These are phyloP conservation scores for Henicopernis longicauda DNA, from an alignment of 2,113 vertebrate species.

Conservation along the genomic window DNA sequence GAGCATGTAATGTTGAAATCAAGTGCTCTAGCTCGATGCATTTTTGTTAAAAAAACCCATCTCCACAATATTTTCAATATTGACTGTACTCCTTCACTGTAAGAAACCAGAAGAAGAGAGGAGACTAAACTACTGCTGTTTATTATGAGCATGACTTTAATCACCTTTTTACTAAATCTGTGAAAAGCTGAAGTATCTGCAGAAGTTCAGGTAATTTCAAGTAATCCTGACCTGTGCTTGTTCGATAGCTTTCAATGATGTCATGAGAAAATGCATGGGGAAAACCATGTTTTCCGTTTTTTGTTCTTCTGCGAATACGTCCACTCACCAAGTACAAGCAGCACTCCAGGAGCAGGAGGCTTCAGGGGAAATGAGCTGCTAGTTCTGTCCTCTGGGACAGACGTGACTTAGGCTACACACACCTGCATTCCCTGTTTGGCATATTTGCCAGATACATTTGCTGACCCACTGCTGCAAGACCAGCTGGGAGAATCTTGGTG, in stretches of 20 bases:
- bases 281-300: not conserved
- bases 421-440: not conserved
- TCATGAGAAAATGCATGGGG: not conserved
- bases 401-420: not conserved
- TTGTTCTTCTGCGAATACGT: not conserved
- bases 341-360: not conserved
- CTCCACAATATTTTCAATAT: not conserved
- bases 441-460: not conserved
- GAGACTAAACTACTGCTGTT: not conserved
- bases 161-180: not conserved
- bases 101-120: not conserved
- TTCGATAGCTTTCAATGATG: not conserved
- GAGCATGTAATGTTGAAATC: not conserved
- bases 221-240: not conserved
- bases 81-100: not conserved
- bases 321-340: accelerated
- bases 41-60: not conserved
- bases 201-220: not conserved
- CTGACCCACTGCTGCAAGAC: not conserved
- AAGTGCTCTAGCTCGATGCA: not conserved
- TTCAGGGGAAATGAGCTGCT: not conserved
- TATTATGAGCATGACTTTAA: not conserved
- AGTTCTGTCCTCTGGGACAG: not conserved
- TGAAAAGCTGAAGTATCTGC: not conserved
- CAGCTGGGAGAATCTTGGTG: not conserved